Evolutionary conservation across 35 echinoderm and acorn worm genomes (phyloP).

Genomic region (Patiria miniata): DNA sequence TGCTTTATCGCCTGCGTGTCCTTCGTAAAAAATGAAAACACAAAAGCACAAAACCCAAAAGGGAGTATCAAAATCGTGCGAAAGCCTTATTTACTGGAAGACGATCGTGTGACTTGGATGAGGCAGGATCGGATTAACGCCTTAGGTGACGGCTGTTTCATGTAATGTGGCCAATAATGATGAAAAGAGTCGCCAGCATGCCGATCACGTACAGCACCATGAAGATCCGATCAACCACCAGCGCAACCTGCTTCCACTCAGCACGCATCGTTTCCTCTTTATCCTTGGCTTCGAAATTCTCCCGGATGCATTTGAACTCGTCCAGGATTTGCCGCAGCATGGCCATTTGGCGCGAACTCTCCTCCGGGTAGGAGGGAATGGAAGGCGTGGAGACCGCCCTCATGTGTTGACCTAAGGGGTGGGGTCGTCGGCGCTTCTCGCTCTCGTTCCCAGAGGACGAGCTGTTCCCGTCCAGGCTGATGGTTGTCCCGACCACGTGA

Average conservation of each 20-base stretch:
- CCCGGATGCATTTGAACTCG: slow-evolving; percentile 78
- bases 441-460: slow-evolving; percentile 57
- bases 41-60: too few relatives aligned
- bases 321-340: slow-evolving; percentile 72
- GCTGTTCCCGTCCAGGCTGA: slow-evolving; percentile 31
- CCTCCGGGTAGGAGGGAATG: not conserved
- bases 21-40: too few relatives aligned
- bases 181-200: slow-evolving; percentile 84
- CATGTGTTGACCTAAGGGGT: not conserved
- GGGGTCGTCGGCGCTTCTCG: slow-evolving; percentile 36
- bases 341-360: slow-evolving; percentile 31
- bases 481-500: slow-evolving; percentile 18
- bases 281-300: slow-evolving; percentile 61
- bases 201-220: slow-evolving; percentile 90
- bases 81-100: too few relatives aligned
- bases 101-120: too few relatives aligned
- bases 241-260: slow-evolving; percentile 98
- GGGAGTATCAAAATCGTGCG: too few relatives aligned
- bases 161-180: slow-evolving; percentile 67
- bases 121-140: too few relatives aligned
- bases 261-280: slow-evolving; percentile 65
- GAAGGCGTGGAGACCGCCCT: not conserved
- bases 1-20: too few relatives aligned
- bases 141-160: slow-evolving; percentile 1
- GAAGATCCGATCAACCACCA: slow-evolving; percentile 89